These are phyloP conservation scores for Hoplias malabaricus DNA, from an alignment of 2,113 vertebrate species.

Conservation along the genomic window DNA sequence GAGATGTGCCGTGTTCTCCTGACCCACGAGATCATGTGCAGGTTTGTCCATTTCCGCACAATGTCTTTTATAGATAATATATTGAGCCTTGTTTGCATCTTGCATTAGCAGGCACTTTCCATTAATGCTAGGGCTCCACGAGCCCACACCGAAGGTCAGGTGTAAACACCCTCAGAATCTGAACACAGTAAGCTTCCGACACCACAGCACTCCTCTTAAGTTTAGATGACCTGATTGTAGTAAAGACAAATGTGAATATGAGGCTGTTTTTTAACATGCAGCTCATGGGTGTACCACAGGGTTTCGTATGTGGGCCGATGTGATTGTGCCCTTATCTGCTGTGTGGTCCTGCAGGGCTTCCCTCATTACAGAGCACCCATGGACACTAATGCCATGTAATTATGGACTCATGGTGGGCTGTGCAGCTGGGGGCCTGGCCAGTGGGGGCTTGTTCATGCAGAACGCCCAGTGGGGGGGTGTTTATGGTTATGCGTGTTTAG, in stretches of 20 bases:
- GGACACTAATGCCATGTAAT: conserved; percentile 51
- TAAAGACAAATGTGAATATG: conserved; percentile 1
- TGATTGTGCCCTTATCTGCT: conserved; percentile 19
- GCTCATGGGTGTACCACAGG: conserved; percentile 19
- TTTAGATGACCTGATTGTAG: background rate
- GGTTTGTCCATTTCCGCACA: conserved; percentile 65
- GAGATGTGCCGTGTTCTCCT: conserved; percentile 97
- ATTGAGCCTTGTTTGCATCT: no score
- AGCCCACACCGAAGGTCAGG: no score
- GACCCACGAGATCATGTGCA: conserved; percentile 95
- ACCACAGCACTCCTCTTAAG: background rate
- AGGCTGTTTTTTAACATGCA: conserved; percentile 22
- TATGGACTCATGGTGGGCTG: conserved; percentile 44
- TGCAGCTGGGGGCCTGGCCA: conserved; percentile 41
- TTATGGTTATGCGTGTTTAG: no score
- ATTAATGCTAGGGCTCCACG: no score
- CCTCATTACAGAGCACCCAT: conserved; percentile 48
- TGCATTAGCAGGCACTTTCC: no score
- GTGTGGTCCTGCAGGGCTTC: conserved; percentile 37
- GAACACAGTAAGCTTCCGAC: no score
- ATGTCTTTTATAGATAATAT: background rate
- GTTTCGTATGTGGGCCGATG: conserved; percentile 31
- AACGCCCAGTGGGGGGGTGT: conserved; percentile 41
- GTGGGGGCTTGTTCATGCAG: conserved; percentile 42
- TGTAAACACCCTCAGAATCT: no score